Base-by-base conservation (phyloP, 2,113 vertebrate species). In the Serinus canaria region DNA sequence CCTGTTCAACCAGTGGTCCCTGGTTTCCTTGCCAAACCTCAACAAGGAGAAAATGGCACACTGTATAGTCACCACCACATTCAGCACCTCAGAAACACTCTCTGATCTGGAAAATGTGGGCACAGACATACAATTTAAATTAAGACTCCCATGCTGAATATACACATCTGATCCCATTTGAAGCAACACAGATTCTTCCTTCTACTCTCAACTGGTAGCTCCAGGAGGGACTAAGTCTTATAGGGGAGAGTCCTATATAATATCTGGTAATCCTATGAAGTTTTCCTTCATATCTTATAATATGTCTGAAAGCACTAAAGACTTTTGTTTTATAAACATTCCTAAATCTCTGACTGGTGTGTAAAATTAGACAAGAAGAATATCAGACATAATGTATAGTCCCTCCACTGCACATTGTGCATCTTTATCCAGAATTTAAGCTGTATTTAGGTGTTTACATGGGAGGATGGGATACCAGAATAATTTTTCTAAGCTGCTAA, bases 401-500 rank as follows among this genome's bases (percentile, higher is more conserved):
- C 27, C 9, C 11, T 70, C 14, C 56, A 72, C 16, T 69, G 44
- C 6, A 66, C 58, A 73, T 10, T 88, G 46, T 73, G 25, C 33
- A 80, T 74, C 78, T 91, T 92, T 74, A 88, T 62, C 23, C 30
- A 86, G 47, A 63, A 59, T 78, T 91, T 39, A 47, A 56, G 13
- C 9, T 44, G 19, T 56, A 44, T 85, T 91, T 85, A 55, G 18
- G 9, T 85, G 37, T 78, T 94, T 95, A 92, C 28, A 35, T n/a
- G 47, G 72, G 60, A 80, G 79, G 43, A 86, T 83, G 53, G 41
- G 52, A 52, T 63, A 44, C 20, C 44, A 68, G 79, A 88, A 91
- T 70, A 63, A 68, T 94, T 93, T 92, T 96, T 83, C 89, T 92
- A 62, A 94, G 69, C 27, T 88, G n/a, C 87, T 96, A 81, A 90